These are phyloP conservation scores for Platysteira castanea DNA, from an alignment of 2,113 vertebrate species.

Conservation along the genomic window DNA sequence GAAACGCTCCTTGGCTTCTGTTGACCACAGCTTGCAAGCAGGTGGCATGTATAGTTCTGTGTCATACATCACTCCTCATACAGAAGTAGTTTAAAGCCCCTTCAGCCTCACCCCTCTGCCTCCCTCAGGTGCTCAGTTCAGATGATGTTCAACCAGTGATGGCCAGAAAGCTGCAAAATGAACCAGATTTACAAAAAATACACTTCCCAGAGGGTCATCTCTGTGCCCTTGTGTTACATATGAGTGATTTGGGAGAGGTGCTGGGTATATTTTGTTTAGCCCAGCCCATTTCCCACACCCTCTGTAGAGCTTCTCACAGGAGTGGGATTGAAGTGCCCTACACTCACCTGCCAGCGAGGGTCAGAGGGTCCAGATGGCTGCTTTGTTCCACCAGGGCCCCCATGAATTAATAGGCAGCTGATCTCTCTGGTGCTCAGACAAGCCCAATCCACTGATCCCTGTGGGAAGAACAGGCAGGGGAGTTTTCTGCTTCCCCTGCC, in stretches of 20 bases:
- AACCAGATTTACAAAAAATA: background rate
- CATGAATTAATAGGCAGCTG: background rate
- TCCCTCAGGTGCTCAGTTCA: background rate
- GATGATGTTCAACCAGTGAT: background rate
- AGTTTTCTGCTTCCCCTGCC: background rate
- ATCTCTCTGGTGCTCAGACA: background rate
- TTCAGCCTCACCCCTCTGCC: background rate
- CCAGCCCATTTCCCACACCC: background rate
- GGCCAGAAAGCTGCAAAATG: background rate
- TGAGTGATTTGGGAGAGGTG: background rate
- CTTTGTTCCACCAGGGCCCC: background rate
- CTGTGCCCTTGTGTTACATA: background rate
- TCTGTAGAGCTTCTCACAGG: background rate
- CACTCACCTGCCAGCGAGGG: background rate
- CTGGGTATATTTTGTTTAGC: background rate
- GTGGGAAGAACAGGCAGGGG: background rate
- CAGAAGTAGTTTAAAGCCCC: background rate
- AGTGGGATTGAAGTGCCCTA: background rate
- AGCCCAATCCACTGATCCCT: background rate
- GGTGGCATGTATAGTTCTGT: fast-evolving
- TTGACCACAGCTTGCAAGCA: background rate
- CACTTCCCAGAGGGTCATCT: fast-evolving
- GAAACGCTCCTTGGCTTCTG: background rate
- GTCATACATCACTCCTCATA: background rate
- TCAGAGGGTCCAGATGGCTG: background rate